Percentiles rank a stretch among this genome's conserved stretches.
Evolutionary conservation across 2,888 invertebrate species (phyloP).

Genomic region (Cerceris rybyensis): DNA sequence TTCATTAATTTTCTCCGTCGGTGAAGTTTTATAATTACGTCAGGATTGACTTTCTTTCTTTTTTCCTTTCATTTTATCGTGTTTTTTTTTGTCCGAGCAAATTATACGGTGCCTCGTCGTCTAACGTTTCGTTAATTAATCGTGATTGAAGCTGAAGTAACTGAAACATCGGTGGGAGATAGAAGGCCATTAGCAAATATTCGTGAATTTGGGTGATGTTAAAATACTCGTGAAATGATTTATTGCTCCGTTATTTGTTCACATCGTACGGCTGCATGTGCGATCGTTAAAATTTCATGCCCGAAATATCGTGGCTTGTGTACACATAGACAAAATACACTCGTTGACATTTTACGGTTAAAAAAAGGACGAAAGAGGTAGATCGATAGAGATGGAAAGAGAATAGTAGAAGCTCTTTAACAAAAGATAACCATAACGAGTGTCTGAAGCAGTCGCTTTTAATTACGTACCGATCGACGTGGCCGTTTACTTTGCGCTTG

Average conservation of each 20-base stretch:
- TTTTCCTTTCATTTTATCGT: neutral
- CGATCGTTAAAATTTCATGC: no score
- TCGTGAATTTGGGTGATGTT: slow-evolving; percentile 23
- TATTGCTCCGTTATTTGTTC: slow-evolving; percentile 7
- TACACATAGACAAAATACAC: no score
- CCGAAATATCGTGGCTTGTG: no score
- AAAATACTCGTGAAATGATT: slow-evolving; percentile 7
- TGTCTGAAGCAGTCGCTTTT: slow-evolving; percentile 20
- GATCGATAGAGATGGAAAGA: no score
- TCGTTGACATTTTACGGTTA: neutral
- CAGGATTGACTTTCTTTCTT: neutral
- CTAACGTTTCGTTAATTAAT: slow-evolving; percentile 44
- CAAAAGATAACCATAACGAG: neutral
- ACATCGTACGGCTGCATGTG: neutral
- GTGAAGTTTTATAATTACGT: no score
- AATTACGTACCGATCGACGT: slow-evolving; percentile 43
- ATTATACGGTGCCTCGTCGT: neutral
- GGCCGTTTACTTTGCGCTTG: slow-evolving; percentile 47
- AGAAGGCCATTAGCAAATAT: slow-evolving; percentile 35
- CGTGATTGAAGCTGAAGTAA: slow-evolving; percentile 29
- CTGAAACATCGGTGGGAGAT: slow-evolving; percentile 30
- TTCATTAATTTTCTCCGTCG: no score
- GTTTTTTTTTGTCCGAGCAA: neutral
- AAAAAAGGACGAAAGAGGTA: neutral
- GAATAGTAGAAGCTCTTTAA: neutral